Evolutionary conservation across 2,113 vertebrate species (phyloP), one percentile per base, ranked within the genome.

Genomic region (Python bivittatus): DNA sequence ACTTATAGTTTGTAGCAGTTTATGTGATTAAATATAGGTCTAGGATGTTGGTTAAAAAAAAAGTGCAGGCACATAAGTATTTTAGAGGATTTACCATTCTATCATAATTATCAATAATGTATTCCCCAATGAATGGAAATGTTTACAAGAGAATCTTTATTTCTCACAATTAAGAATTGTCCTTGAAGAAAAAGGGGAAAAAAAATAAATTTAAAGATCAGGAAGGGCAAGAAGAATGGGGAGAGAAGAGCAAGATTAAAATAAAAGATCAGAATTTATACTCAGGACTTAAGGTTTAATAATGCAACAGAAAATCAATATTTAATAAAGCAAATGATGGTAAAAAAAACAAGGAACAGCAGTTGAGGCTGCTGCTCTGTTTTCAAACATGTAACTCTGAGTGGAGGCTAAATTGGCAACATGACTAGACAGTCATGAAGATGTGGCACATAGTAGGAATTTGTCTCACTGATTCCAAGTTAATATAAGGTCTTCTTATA

Each of bases 321-420:
- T 98, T 98, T 98, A 98, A 98, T 98, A 98, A 98, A 97, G 97
- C 97, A 98, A 98, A 98, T 98, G 98, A 98, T 98, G 96, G 97
- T 33, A 64, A 96, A 96, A 96, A 97, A 98, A 98, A 97, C 97
- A 97, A 91, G 95, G 96, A 96, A 97, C 3, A 88, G 96, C 96
- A 97, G 97, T 98, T 97, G 97, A 98, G 96, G 87, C 96, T 90
- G 92, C 95, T 92, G 96, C 56, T 93, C 72, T 96, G 96, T 97
- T 98, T 98, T 96, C 97, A 96, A 97, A 97, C 54, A 92, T 1
- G 84, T 85, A 52, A 25, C 88, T 97, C 97, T 95, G 96, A 13
- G 91, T 96, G 97, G 97, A 97, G 95, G 23, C 0, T 11, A 48
- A 85, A 68, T 94, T 97, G 97, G 96, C 97, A 98, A 97, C 94